Evolutionary conservation across 1,140 invertebrate genomes (phyloP), one percentile per base, ranked within the genome.

Genomic region (Macrosteles quadrilineatus): DNA sequence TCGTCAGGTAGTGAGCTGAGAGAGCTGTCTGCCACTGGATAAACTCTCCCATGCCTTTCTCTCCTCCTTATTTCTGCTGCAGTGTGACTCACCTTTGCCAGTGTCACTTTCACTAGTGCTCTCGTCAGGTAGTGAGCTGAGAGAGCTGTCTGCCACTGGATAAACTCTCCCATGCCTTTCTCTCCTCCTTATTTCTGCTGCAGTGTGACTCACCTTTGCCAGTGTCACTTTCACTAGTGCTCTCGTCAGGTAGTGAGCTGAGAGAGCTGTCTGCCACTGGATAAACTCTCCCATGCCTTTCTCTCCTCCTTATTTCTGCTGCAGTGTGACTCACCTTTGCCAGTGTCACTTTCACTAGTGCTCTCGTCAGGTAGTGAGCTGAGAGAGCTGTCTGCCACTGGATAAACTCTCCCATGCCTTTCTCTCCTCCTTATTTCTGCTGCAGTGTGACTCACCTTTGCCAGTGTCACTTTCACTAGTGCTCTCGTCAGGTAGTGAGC

Each of bases 371-470:
- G 67, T 43, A 80, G 70, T 4, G 86, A 88, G 74, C 87, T 88
- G 36, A 87, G 83, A 14, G 87, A 87, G 63, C 87, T 89, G 79
- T 90, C 87, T 9, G 88, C 80, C 70, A 88, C 84, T 89, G 0
- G 87, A 88, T 27, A 85, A 77, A 77, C 81, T 87, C 75, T 83
- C 83, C 81, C 81, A 1, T 71, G 75, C 31, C n/a, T n/a, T n/a
- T n/a, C n/a, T n/a, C n/a, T n/a, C n/a, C n/a, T n/a, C n/a, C n/a
- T n/a, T n/a, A n/a, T n/a, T n/a, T n/a, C n/a, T n/a, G n/a, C n/a
- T n/a, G n/a, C n/a, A n/a, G n/a, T n/a, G n/a, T n/a, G n/a, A n/a
- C n/a, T n/a, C n/a, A n/a, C n/a, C 62, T 64, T 64, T 64, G 27
- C 29, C 73, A 40, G 83, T 82, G 66, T 86, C 86, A 73, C 82